Evolutionary conservation across 2,888 invertebrate genomes (phyloP).

Genomic region (Anoplius nigerrimus): DNA sequence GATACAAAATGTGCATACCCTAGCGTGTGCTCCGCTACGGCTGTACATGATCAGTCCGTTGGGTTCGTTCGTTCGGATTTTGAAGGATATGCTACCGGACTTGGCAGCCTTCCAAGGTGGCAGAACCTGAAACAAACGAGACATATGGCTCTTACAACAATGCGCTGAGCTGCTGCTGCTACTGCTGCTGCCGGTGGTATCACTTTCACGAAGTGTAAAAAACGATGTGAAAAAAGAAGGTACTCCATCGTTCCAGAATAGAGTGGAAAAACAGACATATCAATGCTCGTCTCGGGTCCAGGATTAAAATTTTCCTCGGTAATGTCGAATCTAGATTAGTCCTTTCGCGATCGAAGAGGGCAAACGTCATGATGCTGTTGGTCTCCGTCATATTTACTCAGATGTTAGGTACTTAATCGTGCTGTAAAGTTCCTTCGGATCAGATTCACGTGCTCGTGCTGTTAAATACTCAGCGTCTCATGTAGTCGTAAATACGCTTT

Average conservation of each 20-base stretch:
- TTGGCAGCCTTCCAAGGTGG: slow-evolving; percentile 95
- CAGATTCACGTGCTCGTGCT: too few relatives aligned
- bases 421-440: too few relatives aligned
- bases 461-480: too few relatives aligned
- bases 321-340: too few relatives aligned
- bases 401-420: too few relatives aligned
- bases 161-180: slow-evolving; percentile 7
- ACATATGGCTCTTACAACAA: slow-evolving; percentile 45
- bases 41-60: slow-evolving; percentile 96
- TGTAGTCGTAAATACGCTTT: too few relatives aligned
- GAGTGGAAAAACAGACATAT: too few relatives aligned
- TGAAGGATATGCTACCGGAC: slow-evolving; percentile 92
- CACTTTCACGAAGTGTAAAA: slow-evolving; percentile 3
- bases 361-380: too few relatives aligned
- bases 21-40: slow-evolving; percentile 79
- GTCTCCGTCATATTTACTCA: too few relatives aligned
- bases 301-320: too few relatives aligned
- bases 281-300: too few relatives aligned
- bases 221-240: slow-evolving; percentile 9
- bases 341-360: too few relatives aligned
- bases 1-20: slow-evolving; percentile 53
- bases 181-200: slow-evolving; percentile 6
- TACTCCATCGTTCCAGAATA: background rate
- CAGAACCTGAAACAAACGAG: slow-evolving; percentile 81
- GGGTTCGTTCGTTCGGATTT: slow-evolving; percentile 96